A percentile compares a stretch with the other conserved stretches of the same genome.
Conservation (phyloP, 2,113 vertebrate genomes). For the Carassius carassius region DNA sequence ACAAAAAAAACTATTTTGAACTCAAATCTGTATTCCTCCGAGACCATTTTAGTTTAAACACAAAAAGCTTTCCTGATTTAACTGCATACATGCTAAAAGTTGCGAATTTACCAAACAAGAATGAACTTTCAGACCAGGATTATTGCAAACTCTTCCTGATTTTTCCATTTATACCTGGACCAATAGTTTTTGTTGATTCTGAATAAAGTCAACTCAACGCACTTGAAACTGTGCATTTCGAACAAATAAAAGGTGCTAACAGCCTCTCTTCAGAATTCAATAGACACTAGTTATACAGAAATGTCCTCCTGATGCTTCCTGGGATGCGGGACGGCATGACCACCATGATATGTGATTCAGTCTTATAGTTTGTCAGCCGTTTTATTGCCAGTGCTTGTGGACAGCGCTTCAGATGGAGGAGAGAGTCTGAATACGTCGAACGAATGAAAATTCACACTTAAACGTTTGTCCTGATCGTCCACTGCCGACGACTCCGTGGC, state of each 20-base stretch:
- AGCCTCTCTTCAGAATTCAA: conserved; percentile 9
- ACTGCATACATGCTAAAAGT: not conserved
- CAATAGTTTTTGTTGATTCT: not conserved
- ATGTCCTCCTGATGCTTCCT: not conserved
- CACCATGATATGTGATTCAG: conserved; percentile 3
- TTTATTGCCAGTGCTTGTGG: conserved; percentile 55
- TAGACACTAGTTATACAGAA: not conserved
- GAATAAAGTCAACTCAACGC: not conserved
- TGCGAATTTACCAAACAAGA: not conserved
- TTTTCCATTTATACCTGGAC: not conserved
- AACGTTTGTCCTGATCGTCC: not conserved
- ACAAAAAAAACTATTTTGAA: not conserved
- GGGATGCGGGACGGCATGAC: conserved; percentile 11
- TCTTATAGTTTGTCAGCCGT: conserved; percentile 47
- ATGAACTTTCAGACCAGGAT: conserved; percentile 1
- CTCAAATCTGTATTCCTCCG: not conserved
- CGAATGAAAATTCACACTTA: not conserved
- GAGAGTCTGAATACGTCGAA: conserved; percentile 4
- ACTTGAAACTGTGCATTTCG: not conserved
- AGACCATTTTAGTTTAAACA: not conserved
- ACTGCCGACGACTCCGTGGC: not conserved
- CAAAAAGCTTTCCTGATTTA: not conserved
- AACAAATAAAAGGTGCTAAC: not conserved
- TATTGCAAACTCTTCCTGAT: conserved; percentile 38
- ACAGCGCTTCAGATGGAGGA: conserved; percentile 16